Evolutionary conservation across 2,113 vertebrate species (phyloP), one percentile per base, ranked within the genome.

Genomic region (Henicopernis longicauda): DNA sequence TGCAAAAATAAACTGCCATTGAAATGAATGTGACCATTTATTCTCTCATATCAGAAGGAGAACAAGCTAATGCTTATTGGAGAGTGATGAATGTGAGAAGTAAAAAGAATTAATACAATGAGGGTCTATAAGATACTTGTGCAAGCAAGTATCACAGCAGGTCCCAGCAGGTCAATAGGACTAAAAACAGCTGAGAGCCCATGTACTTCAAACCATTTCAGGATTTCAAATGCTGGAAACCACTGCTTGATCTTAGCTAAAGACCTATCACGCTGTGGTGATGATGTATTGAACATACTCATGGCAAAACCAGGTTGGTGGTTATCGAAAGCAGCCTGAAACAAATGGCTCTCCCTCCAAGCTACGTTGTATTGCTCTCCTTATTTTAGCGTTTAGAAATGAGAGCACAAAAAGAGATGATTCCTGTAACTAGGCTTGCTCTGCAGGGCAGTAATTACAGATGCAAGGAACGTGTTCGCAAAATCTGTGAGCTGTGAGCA

Each of bases 1-100:
- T 93, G 55, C 14, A 93, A 89, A 95, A 95, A 90, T 36, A 92
- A 86, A 55, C 52, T 54, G 11, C 57, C 73, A 52, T 8, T 42
- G 20, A 54, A 80, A 71, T 61, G 31, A 95, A 78, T 26, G 31
- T 5, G 17, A 82, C 80, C 18, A 42, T 67, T 85, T 58, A 86
- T 71, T 59, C 31, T 87, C 32, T 69, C 15, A 1, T 54, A 62
- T 26, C 36, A 73, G 74, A 66, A 42, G n/a, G 12, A 55, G 16
- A 79, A 63, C 34, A 36, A 58, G 36, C 25, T 81, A 44, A 40
- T 61, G 40, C 58, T 92, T 54, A 59, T 4, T 17, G 58, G 29
- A 40, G 32, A 91, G 15, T 47, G 50, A 94, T 22, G 36, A 77
- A 42, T 3, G 19, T n/a, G 50, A 86, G n/a, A 49, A 63, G 11